Base-by-base conservation (phyloP, 2,797 vertebrate species). In the Gymnodraco acuticeps region DNA sequence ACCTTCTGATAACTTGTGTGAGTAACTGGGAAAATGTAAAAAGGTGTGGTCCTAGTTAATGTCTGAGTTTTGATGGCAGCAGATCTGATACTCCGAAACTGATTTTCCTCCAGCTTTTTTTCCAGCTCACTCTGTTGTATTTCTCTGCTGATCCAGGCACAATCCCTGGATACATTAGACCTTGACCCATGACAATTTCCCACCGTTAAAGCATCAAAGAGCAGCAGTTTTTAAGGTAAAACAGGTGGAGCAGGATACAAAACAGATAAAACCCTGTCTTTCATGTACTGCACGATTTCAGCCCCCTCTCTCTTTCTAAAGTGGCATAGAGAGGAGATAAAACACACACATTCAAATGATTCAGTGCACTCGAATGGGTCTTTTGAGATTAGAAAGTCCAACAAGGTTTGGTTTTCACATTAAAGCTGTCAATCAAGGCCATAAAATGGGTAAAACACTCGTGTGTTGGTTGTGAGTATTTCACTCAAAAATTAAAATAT, bases 131-230 rank as follows among this genome's bases (percentile, higher is more conserved):
- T 54, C n/a, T 46, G 54, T 42, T 81, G 52, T 69, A 60, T 78
- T 70, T 58, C 42, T 74, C 47, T 66, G 20, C 46, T 59, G 59
- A 75, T 75, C 33, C 56, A 19, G 17, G 61, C 41, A 53, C 12
- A 60, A 81, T 75, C 55, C 56, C 45, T 63, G 65, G 55, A 50
- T 73, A 27, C 75, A 77, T 38, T 38, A 71, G 60, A 70, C 42
- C 19, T 47, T 60, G 54, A 68, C 66, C 73, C 23, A 5, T 66
- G 50, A 46, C 64, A 66, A 46, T 23, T 47, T 52, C 52, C 42
- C 42, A 31, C 62, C 45, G 62, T 63, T 43, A 0, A 19, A 27
- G 65, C 60, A 79, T 55, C 20, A 78, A 74, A 81, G 23, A 59
- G 5, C 7, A 14, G 4, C 48, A 69, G 33, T 38, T 27, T 60